Evolutionary conservation across 1,140 invertebrate species (phyloP).

Genomic region (Ridgeia piscesae): DNA sequence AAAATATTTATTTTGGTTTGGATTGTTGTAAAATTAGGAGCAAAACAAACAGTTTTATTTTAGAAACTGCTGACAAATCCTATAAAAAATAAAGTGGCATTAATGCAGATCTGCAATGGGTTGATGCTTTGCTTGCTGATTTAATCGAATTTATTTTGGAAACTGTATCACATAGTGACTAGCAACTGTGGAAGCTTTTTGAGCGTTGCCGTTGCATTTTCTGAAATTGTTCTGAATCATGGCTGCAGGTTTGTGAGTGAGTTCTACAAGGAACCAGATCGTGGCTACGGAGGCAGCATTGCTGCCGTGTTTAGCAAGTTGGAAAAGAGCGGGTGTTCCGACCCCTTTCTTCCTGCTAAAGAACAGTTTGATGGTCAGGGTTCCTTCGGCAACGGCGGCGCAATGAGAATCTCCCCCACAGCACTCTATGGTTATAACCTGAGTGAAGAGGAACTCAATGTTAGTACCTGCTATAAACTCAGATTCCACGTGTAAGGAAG

Average conservation of each 20-base stretch:
- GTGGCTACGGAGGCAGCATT: conserved; percentile 78
- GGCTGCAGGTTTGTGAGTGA: conserved; percentile 66
- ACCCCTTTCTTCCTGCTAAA: conserved; percentile 68
- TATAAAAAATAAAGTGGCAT: neutral
- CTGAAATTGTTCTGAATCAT: neutral
- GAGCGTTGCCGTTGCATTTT: too few species aligned
- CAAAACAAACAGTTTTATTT: neutral
- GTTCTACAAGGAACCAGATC: conserved; percentile 66
- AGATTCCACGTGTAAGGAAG: too few species aligned
- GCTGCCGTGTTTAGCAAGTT: conserved; percentile 71
- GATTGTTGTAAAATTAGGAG: neutral
- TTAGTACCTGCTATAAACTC: conserved; percentile 13
- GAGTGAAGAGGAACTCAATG: conserved; percentile 26
- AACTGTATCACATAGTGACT: neutral
- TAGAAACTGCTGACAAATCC: neutral
- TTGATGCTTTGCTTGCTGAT: neutral
- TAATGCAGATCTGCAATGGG: neutral
- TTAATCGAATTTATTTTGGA: neutral
- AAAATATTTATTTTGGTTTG: neutral
- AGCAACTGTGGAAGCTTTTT: too few species aligned
- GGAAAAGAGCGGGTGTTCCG: conserved; percentile 60
- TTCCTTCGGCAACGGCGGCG: conserved; percentile 76
- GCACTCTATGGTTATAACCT: conserved; percentile 66
- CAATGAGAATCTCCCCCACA: conserved; percentile 75
- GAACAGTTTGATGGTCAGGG: conserved; percentile 73